Evolutionary conservation across 1,140 invertebrate species (phyloP).

Genomic region (Geopemphigus sp.): DNA sequence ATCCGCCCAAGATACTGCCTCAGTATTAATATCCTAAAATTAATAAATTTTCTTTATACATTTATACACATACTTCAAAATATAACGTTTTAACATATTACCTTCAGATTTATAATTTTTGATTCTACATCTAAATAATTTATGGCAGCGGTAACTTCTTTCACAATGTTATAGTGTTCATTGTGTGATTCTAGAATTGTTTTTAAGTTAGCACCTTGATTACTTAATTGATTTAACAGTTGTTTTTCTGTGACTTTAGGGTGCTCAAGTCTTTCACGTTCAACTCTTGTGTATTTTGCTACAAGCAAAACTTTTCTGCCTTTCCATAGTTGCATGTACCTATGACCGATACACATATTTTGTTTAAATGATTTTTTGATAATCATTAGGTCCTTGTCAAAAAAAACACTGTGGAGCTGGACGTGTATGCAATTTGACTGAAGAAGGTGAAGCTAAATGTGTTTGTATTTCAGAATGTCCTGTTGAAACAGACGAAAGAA

Average conservation of each 20-base stretch:
- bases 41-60: background rate
- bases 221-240: constrained; percentile 33
- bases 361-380: constrained; percentile 46
- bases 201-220: constrained; percentile 37
- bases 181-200: constrained; percentile 30
- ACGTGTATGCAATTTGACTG: constrained; percentile 74
- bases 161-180: constrained; percentile 46
- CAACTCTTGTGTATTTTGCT: constrained; percentile 40
- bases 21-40: constrained; percentile 44
- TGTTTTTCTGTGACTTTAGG: constrained; percentile 37
- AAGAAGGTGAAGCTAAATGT: constrained; percentile 74
- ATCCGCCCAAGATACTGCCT: constrained; percentile 76
- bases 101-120: constrained; percentile 45
- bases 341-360: constrained; percentile 25
- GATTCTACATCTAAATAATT: constrained; percentile 32
- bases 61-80: background rate
- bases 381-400: constrained; percentile 70
- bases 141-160: constrained; percentile 33
- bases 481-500: constrained; percentile 71
- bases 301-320: constrained; percentile 40
- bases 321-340: constrained; percentile 46
- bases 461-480: constrained; percentile 82
- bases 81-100: background rate
- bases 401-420: constrained; percentile 87
- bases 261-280: constrained; percentile 37